Evolutionary conservation across 92 coral and sea anemone species (phyloP), one percentile per base, ranked within the genome.

Genomic region (Actinernus sp.): DNA sequence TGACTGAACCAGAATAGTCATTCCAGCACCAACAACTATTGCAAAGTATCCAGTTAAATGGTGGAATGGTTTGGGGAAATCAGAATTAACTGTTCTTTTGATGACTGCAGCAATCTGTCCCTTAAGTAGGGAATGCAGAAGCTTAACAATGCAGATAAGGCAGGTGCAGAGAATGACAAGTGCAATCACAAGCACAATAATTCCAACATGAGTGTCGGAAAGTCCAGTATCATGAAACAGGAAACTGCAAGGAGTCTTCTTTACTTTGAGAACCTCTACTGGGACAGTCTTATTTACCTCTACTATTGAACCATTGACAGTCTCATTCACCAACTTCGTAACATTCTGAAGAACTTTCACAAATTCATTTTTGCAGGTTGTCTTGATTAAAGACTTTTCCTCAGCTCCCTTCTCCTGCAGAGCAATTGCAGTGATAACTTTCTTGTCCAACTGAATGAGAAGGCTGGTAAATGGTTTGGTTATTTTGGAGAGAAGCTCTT

Each of bases 1-100:
- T 43, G 98, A 93, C 78, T 93, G 98, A 6, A 93, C 97, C 68
- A 93, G 58, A 65, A 93, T 79, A n/a, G 98, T 93, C 88, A 93
- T 83, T 4, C 96, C 97, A 41, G 98, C 98, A 49, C 98, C 98
- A 56, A 94, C 89, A 36, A 94, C 22, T 28, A 94, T 90, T 45
- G 98, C 92, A 74, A 89, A 73, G 87, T 94, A 94, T 26, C 97
- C 98, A 60, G 98, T 94, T 21, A 90, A 83, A 58, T 90, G 94
- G 41, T 65, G 74, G 55, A 94, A 94, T 14, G 93, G 98, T 49
- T 79, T 85, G 4, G 98, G 98, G 44, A 94, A 94, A 58, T 94
- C 98, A n/a, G 98, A 86, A 61, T 94, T 94, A 12, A 94, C 91
- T 0, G 97, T 91, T 51, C 76, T 76, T 57, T 91, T 94, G 65